Evolutionary conservation across 2,113 vertebrate species (phyloP).

Genomic region (Tychaedon coryphoeus): DNA sequence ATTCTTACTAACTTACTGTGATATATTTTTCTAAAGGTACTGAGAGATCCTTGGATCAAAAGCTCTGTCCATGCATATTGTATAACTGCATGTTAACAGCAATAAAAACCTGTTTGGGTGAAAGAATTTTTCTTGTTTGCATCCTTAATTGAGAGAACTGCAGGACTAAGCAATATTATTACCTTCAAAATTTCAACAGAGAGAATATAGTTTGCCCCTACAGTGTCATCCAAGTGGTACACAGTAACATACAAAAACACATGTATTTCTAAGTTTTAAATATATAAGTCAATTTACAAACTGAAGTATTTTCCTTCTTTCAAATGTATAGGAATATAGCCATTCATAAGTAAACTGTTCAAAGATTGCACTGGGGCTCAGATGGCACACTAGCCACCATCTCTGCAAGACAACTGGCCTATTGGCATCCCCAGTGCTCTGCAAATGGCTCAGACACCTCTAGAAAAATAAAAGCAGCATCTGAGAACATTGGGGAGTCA

Average conservation of each 20-base stretch:
- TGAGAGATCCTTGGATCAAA: not conserved
- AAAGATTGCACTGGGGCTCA: not conserved
- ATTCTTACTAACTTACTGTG: not conserved
- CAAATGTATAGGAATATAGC: not conserved
- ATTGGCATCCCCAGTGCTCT: not conserved
- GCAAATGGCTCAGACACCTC: not conserved
- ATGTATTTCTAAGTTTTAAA: not conserved
- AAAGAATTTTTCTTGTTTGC: not conserved
- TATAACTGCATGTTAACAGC: not conserved
- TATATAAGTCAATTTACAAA: not conserved
- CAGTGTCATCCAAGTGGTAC: not conserved
- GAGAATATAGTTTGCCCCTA: not conserved
- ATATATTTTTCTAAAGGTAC: not conserved
- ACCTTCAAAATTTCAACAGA: not conserved
- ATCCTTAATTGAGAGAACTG: not conserved
- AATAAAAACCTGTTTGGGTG: not conserved
- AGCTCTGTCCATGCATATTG: accelerated
- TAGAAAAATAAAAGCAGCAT: constrained; percentile 5
- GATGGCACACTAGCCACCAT: not conserved
- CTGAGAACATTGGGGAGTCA: not conserved
- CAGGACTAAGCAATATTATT: not conserved
- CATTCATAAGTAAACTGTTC: not conserved
- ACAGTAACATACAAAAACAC: not conserved
- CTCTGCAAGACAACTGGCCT: not conserved
- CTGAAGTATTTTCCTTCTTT: not conserved